Base-by-base conservation (phyloP, 2,113 vertebrate genomes). In the Erythrocebus patas region DNA sequence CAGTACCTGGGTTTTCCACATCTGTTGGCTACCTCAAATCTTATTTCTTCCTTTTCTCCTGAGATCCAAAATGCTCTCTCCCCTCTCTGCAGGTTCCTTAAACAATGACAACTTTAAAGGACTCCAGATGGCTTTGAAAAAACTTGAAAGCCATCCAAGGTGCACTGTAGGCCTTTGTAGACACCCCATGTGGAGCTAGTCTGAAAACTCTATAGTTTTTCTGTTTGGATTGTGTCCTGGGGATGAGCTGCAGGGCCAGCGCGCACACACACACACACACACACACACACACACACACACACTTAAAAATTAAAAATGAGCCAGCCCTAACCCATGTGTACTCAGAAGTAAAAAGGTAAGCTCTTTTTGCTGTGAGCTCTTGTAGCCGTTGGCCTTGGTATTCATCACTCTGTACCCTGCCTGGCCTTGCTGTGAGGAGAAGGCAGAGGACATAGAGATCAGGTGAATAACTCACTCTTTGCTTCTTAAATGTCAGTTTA, bases 81-180 rank as follows among this genome's bases (percentile, higher is more conserved):
- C 20, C 12, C 8, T 95, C 43, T 88, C 70, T 68, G 17, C 64
- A 81, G 84, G 84, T 93, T 96, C 90, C 95, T 95, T 92, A 96
- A 97, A 96, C 90, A 98, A 75, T 79, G 92, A 96, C 80, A 97
- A 82, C 72, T 96, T 97, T 97, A 97, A 96, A 97, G 97, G 95
- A 90, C 70, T 97, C 96, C 97, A 97, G 97, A 97, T 97, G 95
- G 76, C 94, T 96, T 93, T 95, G 93, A 88, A 95, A 95, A 96
- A 94, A 84, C 35, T 95, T 97, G 96, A 96, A 97, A 96, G 91
- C 90, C 93, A 97, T 97, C 95, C 96, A 97, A 48, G 83, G 93
- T 93, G 64, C 78, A 94, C 76, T 95, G 66, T 68, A 55, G 81
- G 88, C 81, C 80, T 97, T 96, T 97, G 88, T 93, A 97, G 96